phyloP scores from a whole-genome alignment of 2,113 vertebrate species.

The Sorex araneus region DNA sequence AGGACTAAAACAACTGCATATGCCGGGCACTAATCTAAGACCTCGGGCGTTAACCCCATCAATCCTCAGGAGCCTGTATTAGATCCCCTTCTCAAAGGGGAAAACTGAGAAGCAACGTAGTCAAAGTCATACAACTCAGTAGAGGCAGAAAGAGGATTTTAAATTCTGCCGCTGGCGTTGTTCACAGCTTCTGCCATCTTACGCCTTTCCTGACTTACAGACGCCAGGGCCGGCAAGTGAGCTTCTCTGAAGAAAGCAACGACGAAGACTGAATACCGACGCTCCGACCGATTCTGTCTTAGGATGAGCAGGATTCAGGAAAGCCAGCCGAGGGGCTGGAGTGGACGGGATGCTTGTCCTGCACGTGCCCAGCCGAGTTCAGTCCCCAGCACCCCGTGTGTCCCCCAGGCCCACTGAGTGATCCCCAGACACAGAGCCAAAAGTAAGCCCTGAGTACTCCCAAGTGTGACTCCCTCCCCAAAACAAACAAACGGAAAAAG shows the following conservation, averaged over 20 bases:
- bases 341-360: too few relatives aligned
- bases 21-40: neutral
- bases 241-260: constrained; percentile 36
- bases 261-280: neutral
- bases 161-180: constrained; percentile 8
- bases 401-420: too few relatives aligned
- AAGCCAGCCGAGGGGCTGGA: neutral
- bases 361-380: too few relatives aligned
- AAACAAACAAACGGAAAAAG: neutral
- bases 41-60: constrained; percentile 31
- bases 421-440: too few relatives aligned
- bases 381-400: too few relatives aligned
- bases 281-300: neutral
- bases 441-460: too few relatives aligned
- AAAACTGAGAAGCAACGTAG: constrained; percentile 50
- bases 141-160: constrained; percentile 27
- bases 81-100: constrained; percentile 39
- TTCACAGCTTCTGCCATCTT: neutral
- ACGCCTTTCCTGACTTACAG: neutral
- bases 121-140: neutral
- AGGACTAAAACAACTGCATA: constrained; percentile 8
- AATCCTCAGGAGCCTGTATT: constrained; percentile 47
- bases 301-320: constrained; percentile 19
- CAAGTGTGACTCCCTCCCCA: neutral
- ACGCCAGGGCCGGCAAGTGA: neutral